Evolutionary conservation across 2,888 invertebrate species (phyloP).

Genomic region (Brachyptera putata): DNA sequence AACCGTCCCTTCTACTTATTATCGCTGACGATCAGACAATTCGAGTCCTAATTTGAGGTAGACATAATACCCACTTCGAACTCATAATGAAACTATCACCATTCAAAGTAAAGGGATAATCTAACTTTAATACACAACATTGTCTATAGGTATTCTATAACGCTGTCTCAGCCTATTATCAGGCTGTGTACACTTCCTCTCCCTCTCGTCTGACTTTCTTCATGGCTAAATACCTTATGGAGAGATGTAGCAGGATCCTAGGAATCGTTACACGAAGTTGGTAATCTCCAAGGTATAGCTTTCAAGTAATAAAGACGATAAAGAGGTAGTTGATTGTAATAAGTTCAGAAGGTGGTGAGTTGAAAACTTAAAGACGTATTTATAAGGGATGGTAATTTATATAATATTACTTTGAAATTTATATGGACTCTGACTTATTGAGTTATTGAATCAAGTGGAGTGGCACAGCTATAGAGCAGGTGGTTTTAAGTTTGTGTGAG

Average conservation of each 20-base stretch:
- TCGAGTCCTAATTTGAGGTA: no score
- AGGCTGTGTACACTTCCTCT: not conserved
- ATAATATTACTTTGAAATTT: slow-evolving; percentile 13
- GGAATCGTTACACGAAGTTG: no score
- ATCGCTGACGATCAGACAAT: no score
- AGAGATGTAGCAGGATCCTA: no score
- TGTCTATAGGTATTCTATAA: not conserved
- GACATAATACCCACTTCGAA: not conserved
- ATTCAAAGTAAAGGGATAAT: not conserved
- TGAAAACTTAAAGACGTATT: not conserved
- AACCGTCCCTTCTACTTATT: no score
- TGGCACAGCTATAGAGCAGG: slow-evolving; percentile 1
- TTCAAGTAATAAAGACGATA: no score
- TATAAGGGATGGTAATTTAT: not conserved
- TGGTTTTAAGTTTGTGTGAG: slow-evolving; percentile 5
- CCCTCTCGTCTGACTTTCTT: not conserved
- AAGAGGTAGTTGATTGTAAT: no score
- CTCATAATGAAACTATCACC: slow-evolving; percentile 10
- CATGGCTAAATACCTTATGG: no score
- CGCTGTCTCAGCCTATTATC: not conserved
- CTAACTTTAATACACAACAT: not conserved
- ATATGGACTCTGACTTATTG: slow-evolving; percentile 15
- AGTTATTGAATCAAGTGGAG: slow-evolving; percentile 12
- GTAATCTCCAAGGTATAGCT: no score
- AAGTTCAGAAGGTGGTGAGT: no score